phyloP scores from a whole-genome alignment of 2,888 invertebrate species.

The Zygothrica quintamaculata region DNA sequence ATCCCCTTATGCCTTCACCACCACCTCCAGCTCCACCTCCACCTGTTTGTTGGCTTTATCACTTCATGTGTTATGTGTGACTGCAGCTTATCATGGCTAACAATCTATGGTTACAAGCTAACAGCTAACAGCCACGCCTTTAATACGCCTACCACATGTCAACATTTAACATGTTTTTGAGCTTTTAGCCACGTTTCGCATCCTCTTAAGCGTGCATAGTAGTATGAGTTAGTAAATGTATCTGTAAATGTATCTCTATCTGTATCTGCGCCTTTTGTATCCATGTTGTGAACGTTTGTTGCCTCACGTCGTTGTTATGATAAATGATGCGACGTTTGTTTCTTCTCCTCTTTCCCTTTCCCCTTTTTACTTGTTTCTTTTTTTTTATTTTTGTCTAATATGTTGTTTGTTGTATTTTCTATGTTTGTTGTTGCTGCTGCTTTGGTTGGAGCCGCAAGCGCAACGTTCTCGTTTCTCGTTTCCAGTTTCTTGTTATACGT shows the following conservation, averaged over 20 bases:
- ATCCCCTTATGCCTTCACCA: too few species aligned
- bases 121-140: slow-evolving; percentile 46
- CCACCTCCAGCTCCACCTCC: background rate
- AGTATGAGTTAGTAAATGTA: background rate
- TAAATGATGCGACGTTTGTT: slow-evolving; percentile 69
- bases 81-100: slow-evolving; percentile 59
- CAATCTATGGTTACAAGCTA: slow-evolving; percentile 61
- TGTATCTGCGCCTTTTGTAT: slow-evolving; percentile 46
- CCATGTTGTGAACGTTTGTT: slow-evolving; percentile 26
- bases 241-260: slow-evolving; percentile 18
- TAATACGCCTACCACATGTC: slow-evolving; percentile 70
- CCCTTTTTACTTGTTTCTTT: too few species aligned
- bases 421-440: slow-evolving; percentile 25
- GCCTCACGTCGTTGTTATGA: slow-evolving; percentile 72
- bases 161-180: slow-evolving; percentile 74
- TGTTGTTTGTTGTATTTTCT: slow-evolving; percentile 22
- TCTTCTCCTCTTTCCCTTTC: too few species aligned
- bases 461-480: slow-evolving; percentile 58
- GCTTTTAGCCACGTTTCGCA: slow-evolving; percentile 52
- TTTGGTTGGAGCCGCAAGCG: slow-evolving; percentile 45
- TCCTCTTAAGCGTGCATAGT: slow-evolving; percentile 7
- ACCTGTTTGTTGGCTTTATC: slow-evolving; percentile 7
- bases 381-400: slow-evolving; percentile 54
- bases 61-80: slow-evolving; percentile 13
- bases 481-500: slow-evolving; percentile 58